Evolutionary conservation across 2,888 invertebrate species (phyloP), one percentile per base, ranked within the genome.

Genomic region (Doris montereyensis): DNA sequence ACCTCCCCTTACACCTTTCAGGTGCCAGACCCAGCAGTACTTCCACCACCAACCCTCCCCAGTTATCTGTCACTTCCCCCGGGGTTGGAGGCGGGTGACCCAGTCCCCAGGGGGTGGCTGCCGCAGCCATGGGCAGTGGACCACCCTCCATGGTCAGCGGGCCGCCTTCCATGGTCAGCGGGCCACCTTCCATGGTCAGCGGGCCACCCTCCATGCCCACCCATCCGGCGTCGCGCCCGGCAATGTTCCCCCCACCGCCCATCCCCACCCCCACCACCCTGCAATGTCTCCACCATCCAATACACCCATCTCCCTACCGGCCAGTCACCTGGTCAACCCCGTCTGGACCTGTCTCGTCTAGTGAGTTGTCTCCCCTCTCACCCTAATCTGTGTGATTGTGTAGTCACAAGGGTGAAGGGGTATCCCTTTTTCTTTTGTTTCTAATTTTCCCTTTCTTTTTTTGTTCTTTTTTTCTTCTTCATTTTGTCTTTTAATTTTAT

Each of bases 291-390:
- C n/a, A n/a, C 78, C 79, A 32, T 74, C 76, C 67, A 73, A 71
- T 52, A 79, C 77, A 35, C 77, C 81, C 2, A 52, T 77, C 65
- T 72, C 81, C 76, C 78, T 72, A 57, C 67, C 57, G 62, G 70
- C 26, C 81, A 79, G 30, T n/a, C n/a, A n/a, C n/a, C n/a, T n/a
- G 73, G 34, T 65, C 73, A 73, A 17, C 78, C 68, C 77, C 79
- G 78, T 26, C 72, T 79, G 67, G 82, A 80, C 21, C 30, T 82
- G 65, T 67, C 81, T 21, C 81, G 79, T 2, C 81, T 77, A n/a
- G n/a, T n/a, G n/a, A n/a, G n/a, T n/a, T n/a, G n/a, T n/a, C n/a
- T n/a, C n/a, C n/a, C n/a, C n/a, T n/a, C n/a, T n/a, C n/a, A n/a
- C 32, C 41, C 41, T 62, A 41, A 60, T 26, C 71, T 76, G 72